phyloP scores from a whole-genome alignment of 2,888 invertebrate species.

The Lasioglossum zephyrum region DNA sequence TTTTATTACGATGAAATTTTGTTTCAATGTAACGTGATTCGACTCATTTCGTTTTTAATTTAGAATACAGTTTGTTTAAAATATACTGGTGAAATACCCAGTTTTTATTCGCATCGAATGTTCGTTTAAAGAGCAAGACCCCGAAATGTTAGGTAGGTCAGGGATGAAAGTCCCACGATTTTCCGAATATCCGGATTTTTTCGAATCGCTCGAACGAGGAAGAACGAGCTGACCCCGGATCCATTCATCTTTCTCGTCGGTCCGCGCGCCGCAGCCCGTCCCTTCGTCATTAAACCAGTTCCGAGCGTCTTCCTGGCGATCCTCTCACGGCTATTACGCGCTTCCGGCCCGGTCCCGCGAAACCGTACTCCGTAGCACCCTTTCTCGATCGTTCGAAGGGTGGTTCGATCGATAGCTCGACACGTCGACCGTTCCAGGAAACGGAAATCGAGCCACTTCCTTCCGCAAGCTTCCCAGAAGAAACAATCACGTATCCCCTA shows the following conservation, averaged over 20 bases:
- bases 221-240: constrained; percentile 57
- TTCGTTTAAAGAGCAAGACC: not conserved
- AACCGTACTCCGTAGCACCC: constrained; percentile 76
- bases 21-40: no score
- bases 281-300: constrained; percentile 79
- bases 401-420: not conserved
- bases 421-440: not conserved
- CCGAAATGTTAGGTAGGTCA: not conserved
- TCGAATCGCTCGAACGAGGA: constrained; percentile 60
- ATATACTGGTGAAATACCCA: no score
- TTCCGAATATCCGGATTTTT: not conserved
- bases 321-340: constrained; percentile 84
- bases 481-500: not conserved
- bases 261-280: constrained; percentile 54
- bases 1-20: no score
- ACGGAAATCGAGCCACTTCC: not conserved
- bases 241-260: constrained; percentile 81
- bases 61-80: no score
- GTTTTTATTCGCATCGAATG: not conserved
- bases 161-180: not conserved
- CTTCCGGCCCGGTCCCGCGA: constrained; percentile 82
- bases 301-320: constrained; percentile 78
- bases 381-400: not conserved
- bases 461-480: not conserved
- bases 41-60: no score